phyloP scores from a whole-genome alignment of 2,113 vertebrate genomes.

The Gasterosteus aculeatus region DNA sequence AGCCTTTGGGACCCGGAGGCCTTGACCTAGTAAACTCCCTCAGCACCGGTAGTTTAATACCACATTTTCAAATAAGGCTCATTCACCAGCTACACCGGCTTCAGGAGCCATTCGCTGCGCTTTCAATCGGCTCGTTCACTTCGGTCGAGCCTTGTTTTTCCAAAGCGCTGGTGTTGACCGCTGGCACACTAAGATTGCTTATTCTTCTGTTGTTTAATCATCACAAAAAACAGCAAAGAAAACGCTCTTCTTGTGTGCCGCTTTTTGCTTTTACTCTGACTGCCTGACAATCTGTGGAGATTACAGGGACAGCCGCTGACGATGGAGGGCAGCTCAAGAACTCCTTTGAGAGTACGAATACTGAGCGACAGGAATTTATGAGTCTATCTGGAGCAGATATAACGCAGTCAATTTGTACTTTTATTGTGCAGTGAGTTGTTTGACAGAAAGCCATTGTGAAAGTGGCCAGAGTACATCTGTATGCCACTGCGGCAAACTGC shows the following conservation, averaged over 20 bases:
- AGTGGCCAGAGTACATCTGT: neutral
- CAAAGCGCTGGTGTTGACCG: constrained; percentile 10
- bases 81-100: constrained; percentile 28
- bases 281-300: constrained; percentile 28
- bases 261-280: constrained; percentile 30
- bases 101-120: constrained; percentile 10
- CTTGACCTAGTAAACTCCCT: constrained; percentile 57
- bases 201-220: constrained; percentile 23
- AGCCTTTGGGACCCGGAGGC: constrained; percentile 23
- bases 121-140: constrained; percentile 46
- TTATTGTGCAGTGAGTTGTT: constrained; percentile 14
- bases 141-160: constrained; percentile 29
- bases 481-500: constrained; percentile 3
- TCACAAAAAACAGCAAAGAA: constrained; percentile 28
- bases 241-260: constrained; percentile 1
- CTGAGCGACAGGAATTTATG: constrained; percentile 20
- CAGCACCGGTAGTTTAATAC: constrained; percentile 55
- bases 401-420: constrained; percentile 28
- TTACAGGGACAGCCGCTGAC: constrained; percentile 24
- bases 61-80: constrained; percentile 59
- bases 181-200: constrained; percentile 14
- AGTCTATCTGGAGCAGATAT: constrained; percentile 13
- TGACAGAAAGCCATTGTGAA: constrained; percentile 1
- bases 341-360: constrained; percentile 28
- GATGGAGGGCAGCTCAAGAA: constrained; percentile 44